phyloP scores from a whole-genome alignment of 2,797 vertebrate genomes.

The Acrocephalus scirpaceus region DNA sequence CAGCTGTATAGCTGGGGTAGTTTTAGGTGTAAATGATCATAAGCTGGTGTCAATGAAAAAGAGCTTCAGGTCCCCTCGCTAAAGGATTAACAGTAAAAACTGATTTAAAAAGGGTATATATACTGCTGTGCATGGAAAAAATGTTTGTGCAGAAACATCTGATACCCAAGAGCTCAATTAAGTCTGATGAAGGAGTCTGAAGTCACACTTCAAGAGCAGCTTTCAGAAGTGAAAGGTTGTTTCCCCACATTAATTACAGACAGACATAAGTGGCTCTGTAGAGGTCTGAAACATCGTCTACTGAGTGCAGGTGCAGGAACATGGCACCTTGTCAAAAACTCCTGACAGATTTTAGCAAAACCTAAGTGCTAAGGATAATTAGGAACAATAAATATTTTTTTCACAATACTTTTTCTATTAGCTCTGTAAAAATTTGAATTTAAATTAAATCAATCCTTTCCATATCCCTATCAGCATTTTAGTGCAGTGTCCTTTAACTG shows the following conservation, averaged over 20 bases:
- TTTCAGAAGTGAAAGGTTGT: neutral
- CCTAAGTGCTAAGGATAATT: neutral
- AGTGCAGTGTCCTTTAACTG: neutral
- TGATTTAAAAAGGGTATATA: neutral
- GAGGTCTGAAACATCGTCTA: neutral
- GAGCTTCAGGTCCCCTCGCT: neutral
- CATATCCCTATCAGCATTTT: neutral
- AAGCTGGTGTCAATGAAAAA: neutral
- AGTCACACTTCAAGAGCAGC: neutral
- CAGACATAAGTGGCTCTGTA: accelerated
- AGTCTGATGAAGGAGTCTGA: neutral
- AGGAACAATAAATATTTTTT: neutral
- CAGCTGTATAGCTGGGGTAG: neutral
- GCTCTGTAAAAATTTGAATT: neutral
- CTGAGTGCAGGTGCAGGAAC: neutral
- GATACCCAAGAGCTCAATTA: neutral
- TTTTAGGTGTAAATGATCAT: neutral
- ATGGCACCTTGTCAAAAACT: neutral
- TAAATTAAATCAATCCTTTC: neutral
- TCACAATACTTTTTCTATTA: neutral
- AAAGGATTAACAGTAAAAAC: neutral
- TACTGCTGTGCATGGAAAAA: neutral
- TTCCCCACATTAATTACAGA: neutral
- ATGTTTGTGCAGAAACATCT: neutral
- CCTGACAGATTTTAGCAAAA: neutral